Conservation (phyloP, 2,113 vertebrate species). For the Herpetotheres cachinnans region DNA sequence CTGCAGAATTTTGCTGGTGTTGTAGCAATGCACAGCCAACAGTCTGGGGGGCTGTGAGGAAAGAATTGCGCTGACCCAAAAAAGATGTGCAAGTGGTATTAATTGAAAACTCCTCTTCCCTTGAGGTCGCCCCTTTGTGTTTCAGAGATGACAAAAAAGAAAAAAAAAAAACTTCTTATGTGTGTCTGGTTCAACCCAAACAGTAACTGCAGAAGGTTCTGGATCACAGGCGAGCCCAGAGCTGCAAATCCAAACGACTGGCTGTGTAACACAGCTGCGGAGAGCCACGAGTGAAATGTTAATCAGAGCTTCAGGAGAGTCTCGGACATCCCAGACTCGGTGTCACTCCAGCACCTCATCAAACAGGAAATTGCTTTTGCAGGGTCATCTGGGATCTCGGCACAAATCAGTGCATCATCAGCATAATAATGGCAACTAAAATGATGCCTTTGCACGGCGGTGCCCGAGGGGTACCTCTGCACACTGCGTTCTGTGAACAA, state of each 20-base stretch:
- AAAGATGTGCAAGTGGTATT: not conserved
- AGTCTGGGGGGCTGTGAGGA: not conserved
- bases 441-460: not conserved
- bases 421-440: not conserved
- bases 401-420: not conserved
- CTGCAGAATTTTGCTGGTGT: not conserved
- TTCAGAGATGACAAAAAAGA: not conserved
- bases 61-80: not conserved
- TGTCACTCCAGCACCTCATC: conserved; percentile 50
- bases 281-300: not conserved
- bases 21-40: not conserved
- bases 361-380: conserved; percentile 66
- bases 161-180: not conserved
- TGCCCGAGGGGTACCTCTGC: not conserved
- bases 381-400: conserved; percentile 1
- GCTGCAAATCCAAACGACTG: not conserved
- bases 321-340: conserved; percentile 8
- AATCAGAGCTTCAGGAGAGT: conserved; percentile 7
- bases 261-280: not conserved
- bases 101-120: not conserved
- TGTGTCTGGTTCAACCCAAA: not conserved
- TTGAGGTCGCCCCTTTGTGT: not conserved
- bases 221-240: not conserved
- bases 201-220: not conserved
- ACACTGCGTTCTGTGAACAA: not conserved